Base-by-base conservation (phyloP, 2,113 vertebrate genomes). In the Brachyhypopomus occidentalis region DNA sequence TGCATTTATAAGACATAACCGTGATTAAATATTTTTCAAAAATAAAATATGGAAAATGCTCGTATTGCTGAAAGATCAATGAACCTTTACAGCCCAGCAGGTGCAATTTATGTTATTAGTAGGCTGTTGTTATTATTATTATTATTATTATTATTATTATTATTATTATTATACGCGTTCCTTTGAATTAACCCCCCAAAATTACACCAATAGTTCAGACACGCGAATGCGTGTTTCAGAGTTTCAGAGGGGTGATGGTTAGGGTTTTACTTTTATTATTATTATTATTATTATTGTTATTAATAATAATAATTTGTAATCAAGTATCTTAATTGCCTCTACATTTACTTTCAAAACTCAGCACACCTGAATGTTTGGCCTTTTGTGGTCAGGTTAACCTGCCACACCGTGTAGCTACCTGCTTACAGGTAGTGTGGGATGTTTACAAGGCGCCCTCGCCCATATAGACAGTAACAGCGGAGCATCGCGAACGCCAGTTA, bases 81-180 rank as follows among this genome's bases (percentile, higher is more conserved):
- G 45, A 52, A 52, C 45, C 45, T 52, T 52, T 14, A 52, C 30
- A 60, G 0, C 56, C 5, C 12, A 41, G 14, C 6, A 48, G 38
- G 22, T 27, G 34, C 34, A 5, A 17, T 48, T 83, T 84, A 86
- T 83, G 69, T 79, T 83, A 76, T 78, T 77, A 70, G 7, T 14
- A 78, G 80, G 76, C 83, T 82, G 78, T 83, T 80, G 77, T 86
- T 75, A 84, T 87, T 78, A 80, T 82, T 78, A 80, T 82, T 84
- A 79, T 82, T 75, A 72, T 84, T 81, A 77, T 81, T 56, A 82
- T 75, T 69, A 73, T 84, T 83, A 83, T 78, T 83, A 56, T 60
- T 87, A 22, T 25, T 75, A 71, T 77, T 75, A 69, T 22, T 75
- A 77, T 25, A 11, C 58, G 8, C 9, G 45, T 14, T 52, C 45